These are phyloP conservation scores for Salvelinus alpinus DNA, from an alignment of 2,113 vertebrate genomes.

Conservation along the genomic window DNA sequence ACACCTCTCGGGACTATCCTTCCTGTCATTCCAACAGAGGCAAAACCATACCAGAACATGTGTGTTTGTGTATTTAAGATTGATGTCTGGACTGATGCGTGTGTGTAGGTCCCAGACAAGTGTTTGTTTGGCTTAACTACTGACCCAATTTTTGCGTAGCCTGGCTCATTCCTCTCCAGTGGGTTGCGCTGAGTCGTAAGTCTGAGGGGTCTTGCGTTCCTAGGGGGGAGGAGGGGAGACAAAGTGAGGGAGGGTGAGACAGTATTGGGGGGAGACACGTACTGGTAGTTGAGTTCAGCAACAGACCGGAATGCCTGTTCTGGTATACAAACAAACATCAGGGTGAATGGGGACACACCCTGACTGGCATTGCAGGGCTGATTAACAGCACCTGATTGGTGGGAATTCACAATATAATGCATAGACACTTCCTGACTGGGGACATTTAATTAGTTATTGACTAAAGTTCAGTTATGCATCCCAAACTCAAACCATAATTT, in stretches of 20 bases:
- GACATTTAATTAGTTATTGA: not conserved
- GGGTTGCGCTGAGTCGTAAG: conserved; percentile 11
- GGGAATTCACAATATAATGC: not conserved
- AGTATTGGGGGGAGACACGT: not conserved
- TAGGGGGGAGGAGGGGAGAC: not conserved
- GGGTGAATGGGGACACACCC: conserved; percentile 20
- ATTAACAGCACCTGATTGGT: conserved; percentile 2
- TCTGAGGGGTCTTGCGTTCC: conserved; percentile 9
- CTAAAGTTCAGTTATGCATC: too few species aligned
- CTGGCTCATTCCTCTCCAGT: conserved; percentile 28
- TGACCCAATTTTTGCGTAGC: conserved; percentile 25
- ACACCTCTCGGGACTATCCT: not conserved
- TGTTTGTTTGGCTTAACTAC: not conserved
- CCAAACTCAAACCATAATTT: too few species aligned
- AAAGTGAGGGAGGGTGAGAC: not conserved
- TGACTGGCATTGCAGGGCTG: conserved; percentile 7
- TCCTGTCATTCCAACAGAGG: not conserved
- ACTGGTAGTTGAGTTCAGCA: not conserved
- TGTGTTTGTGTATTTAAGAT: not conserved
- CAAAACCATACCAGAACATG: not conserved
- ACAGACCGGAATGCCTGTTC: not conserved
- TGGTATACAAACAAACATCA: not conserved
- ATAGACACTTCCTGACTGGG: not conserved
- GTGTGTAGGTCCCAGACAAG: not conserved
- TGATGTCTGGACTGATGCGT: not conserved